Percentiles rank a stretch among this genome's conserved stretches.
phyloP scores from a whole-genome alignment of 23 tunicate genomes.

The Trididemnum clinides region DNA sequence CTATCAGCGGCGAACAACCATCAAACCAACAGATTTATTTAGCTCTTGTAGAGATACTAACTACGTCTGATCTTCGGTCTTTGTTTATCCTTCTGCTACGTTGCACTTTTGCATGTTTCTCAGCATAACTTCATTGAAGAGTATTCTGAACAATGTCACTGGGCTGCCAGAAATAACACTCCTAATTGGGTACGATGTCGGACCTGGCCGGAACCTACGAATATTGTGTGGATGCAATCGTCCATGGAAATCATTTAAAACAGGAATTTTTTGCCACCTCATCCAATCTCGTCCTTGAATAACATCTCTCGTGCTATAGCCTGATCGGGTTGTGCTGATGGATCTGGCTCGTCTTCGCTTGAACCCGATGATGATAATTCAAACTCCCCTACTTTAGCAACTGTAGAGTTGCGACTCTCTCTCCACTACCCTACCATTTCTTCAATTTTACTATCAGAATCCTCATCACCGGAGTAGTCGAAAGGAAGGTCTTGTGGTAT shows the following conservation, averaged over 20 bases:
- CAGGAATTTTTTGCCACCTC: conserved; percentile 29
- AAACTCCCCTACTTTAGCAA: background rate
- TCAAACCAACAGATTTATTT: conserved; percentile 14
- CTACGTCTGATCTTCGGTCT: conserved; percentile 26
- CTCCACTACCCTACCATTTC: too few species aligned
- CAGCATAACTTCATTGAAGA: conserved; percentile 19
- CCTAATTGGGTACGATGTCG: conserved; percentile 2
- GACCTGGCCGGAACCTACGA: too few species aligned
- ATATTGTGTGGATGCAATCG: conserved; percentile 16
- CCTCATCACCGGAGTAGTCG: background rate
- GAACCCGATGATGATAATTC: background rate
- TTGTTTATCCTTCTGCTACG: conserved; percentile 7
- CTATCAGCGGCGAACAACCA: conserved; percentile 33
- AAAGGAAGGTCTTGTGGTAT: background rate
- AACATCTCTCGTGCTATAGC: too few species aligned
- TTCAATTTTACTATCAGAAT: background rate
- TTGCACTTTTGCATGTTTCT: conserved; percentile 17
- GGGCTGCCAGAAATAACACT: conserved; percentile 23
- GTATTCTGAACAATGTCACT: conserved; percentile 19
- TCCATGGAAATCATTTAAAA: conserved; percentile 6
- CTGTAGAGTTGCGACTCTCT: background rate
- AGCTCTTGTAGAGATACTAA: background rate
- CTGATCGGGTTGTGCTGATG: background rate
- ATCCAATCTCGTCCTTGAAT: conserved; percentile 4
- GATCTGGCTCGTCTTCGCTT: background rate